Percentiles rank a stretch among this genome's conserved stretches.
Conservation (phyloP, 2,888 invertebrate genomes). For the Boloria euphrosyne region DNA sequence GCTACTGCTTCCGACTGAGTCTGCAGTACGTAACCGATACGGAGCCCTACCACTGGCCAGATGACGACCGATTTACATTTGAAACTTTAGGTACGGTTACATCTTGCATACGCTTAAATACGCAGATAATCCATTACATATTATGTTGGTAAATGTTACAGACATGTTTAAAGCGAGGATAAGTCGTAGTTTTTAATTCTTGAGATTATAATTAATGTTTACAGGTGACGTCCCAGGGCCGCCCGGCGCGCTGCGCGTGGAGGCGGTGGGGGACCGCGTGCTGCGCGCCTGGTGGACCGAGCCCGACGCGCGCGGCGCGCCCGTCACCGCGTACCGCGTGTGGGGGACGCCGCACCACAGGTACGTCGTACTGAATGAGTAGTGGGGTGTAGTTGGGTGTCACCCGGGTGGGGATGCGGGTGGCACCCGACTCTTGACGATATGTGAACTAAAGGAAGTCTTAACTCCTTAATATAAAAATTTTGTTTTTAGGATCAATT, state of each 20-base stretch:
- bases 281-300: conserved; percentile 92
- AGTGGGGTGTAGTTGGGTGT: too few relatives aligned
- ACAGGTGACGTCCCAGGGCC: conserved; percentile 89
- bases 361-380: conserved; percentile 38
- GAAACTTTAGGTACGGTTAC: conserved; percentile 86
- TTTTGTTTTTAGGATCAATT: conserved; percentile 36
- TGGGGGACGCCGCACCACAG: conserved; percentile 84
- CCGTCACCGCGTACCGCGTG: conserved; percentile 87
- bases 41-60: conserved; percentile 87
- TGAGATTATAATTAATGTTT: neutral
- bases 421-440: too few relatives aligned
- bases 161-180: too few relatives aligned
- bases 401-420: too few relatives aligned
- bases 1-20: conserved; percentile 88
- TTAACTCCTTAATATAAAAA: too few relatives aligned
- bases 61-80: conserved; percentile 86
- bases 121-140: neutral
- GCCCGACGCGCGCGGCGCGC: conserved; percentile 89
- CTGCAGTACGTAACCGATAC: conserved; percentile 84
- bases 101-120: neutral
- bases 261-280: conserved; percentile 87
- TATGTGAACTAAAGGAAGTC: too few relatives aligned
- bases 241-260: conserved; percentile 89
- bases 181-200: too few relatives aligned
- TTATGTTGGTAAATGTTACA: too few relatives aligned